phyloP scores from a whole-genome alignment of 2,888 invertebrate species.

The Acanthoscelides obtectus region DNA sequence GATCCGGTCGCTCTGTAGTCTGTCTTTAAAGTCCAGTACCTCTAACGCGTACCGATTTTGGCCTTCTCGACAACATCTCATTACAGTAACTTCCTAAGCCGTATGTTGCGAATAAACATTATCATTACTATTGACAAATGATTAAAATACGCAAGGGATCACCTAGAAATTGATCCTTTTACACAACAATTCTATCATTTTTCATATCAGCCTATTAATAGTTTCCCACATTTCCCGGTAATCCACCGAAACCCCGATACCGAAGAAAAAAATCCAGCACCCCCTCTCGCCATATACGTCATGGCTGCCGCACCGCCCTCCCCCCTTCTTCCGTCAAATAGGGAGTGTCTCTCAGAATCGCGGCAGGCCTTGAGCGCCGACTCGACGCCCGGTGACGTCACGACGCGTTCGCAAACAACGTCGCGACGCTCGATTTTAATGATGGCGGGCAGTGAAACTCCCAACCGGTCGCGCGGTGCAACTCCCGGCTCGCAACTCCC shows the following conservation, averaged over 20 bases:
- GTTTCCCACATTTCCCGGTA: neutral
- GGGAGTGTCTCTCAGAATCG: constrained; percentile 36
- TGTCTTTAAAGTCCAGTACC: too few species aligned
- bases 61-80: too few species aligned
- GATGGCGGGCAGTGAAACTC: constrained; percentile 49
- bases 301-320: neutral
- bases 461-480: neutral
- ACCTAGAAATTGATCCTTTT: too few species aligned
- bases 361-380: constrained; percentile 36
- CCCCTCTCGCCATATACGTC: neutral
- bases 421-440: constrained; percentile 50
- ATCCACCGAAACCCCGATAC: neutral
- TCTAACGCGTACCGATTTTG: too few species aligned
- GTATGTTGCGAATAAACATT: too few species aligned
- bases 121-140: too few species aligned
- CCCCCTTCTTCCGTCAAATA: constrained; percentile 8
- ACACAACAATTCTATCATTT: neutral
- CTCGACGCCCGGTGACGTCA: constrained; percentile 48
- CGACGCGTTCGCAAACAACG: constrained; percentile 44
- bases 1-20: too few species aligned
- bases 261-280: neutral
- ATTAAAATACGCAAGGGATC: too few species aligned
- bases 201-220: neutral
- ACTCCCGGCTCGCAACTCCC: neutral
- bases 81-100: too few species aligned